A percentile compares a stretch with the other conserved stretches of the same genome.
Conservation (phyloP, 2,113 vertebrate genomes). For the Cairina moschata region DNA sequence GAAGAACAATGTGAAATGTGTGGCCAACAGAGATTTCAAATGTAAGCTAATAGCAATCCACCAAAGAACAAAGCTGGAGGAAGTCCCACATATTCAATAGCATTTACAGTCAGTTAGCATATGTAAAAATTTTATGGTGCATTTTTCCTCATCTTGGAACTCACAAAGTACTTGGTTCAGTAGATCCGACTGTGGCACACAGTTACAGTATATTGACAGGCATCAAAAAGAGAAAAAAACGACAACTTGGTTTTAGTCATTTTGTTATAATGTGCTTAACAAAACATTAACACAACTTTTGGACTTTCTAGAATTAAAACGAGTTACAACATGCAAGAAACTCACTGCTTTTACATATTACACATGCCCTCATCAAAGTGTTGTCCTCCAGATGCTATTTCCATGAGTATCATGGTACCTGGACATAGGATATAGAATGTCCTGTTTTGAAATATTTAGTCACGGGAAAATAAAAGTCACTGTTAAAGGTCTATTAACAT, state of each 20-base stretch:
- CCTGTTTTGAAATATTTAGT: neutral
- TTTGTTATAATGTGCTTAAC: neutral
- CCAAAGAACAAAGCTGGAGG: constrained; percentile 77
- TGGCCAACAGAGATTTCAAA: constrained; percentile 79
- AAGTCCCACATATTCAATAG: constrained; percentile 58
- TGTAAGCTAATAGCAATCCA: constrained; percentile 79
- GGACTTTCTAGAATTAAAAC: neutral
- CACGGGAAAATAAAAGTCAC: neutral
- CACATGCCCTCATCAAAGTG: rapidly evolving
- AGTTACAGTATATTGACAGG: constrained; percentile 15
- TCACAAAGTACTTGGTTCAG: constrained; percentile 55
- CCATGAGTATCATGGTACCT: neutral
- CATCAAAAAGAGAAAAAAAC: neutral
- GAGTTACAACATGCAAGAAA: neutral
- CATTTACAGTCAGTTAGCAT: constrained; percentile 74
- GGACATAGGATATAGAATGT: neutral
- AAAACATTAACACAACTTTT: neutral
- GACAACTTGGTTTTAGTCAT: neutral
- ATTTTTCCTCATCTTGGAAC: constrained; percentile 68
- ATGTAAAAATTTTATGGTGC: constrained; percentile 68
- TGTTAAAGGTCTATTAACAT: neutral
- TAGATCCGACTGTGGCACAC: constrained; percentile 50
- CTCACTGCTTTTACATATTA: neutral
- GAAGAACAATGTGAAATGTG: constrained; percentile 78
- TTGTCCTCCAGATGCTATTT: neutral